Evolutionary conservation across 2,797 vertebrate species (phyloP), one percentile per base, ranked within the genome.

Genomic region (Macrochelys suwanniensis): DNA sequence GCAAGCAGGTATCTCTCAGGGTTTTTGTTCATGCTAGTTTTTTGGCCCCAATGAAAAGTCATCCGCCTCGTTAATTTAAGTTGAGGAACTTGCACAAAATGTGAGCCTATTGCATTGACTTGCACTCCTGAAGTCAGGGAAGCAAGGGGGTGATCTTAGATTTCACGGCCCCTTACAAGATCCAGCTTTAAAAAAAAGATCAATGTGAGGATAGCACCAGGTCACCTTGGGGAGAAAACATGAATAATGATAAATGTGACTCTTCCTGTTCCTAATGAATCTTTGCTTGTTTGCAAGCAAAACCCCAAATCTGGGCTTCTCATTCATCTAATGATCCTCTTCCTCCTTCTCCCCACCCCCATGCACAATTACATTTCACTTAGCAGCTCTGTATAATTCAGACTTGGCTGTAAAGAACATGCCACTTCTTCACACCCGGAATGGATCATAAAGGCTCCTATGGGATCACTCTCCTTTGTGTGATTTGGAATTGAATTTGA

Each of bases 321-420:
- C 59, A 19, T 9, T 6, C 8, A 0, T 0, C 25, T 42, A 49
- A 0, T 21, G 19, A 3, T 17, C 4, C 2, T 68, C 7, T 9
- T 28, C 25, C 49, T 23, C 8, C n/a, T 33, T 45, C 21, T 37
- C 65, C 49, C 56, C 25, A 13, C 1, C 17, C 65, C 19, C 71
- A 3, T 31, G 25, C 25, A 49, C 15, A 77, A 47, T 47, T 33
- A 28, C 23, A 4, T 85, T 79, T 88, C 50, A 12, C 4, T 54
- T 37, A 47, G 80, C 19, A 1, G 0, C 28, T 13, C n/a, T 0
- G 0, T n/a, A 11, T 49, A 1, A 0, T 0, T 2, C 0, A 84
- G 71, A 80, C 4, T 94, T 71, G 12, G 11, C 19, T n/a, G 74
- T 71, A 79, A 94, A 57, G 56, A 56, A 21, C 6, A 17, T 0